A percentile compares a stretch with the other conserved stretches of the same genome.
Evolutionary conservation across 2,888 invertebrate species (phyloP).

Genomic region (Drosophila merina): DNA sequence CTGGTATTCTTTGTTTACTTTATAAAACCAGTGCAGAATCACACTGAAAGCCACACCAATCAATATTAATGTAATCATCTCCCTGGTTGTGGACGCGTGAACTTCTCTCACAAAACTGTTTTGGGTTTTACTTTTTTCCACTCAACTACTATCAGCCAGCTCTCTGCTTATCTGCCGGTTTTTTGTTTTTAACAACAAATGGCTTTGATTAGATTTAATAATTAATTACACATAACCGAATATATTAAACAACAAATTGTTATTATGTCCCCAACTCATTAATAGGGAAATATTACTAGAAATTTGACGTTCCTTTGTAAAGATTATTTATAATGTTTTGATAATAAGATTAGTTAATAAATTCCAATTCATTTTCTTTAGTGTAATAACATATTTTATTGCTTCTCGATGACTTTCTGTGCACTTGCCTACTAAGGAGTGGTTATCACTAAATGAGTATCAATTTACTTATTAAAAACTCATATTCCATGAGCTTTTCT

Average conservation of each 20-base stretch:
- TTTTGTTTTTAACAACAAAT: not conserved
- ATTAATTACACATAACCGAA: not conserved
- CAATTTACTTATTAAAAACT: not conserved
- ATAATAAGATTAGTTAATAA: too few relatives aligned
- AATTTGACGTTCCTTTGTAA: too few relatives aligned
- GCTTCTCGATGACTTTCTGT: not conserved
- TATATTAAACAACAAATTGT: not conserved
- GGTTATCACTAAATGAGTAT: not conserved
- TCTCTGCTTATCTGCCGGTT: not conserved
- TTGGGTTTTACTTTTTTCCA: not conserved
- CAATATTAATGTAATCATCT: slow-evolving; percentile 16
- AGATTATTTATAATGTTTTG: too few relatives aligned
- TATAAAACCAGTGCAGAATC: slow-evolving; percentile 54
- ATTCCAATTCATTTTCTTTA: not conserved
- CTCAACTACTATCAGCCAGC: not conserved
- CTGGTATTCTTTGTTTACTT: slow-evolving; percentile 58
- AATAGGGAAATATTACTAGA: not conserved
- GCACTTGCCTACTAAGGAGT: not conserved
- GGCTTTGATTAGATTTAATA: not conserved
- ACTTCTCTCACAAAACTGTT: slow-evolving; percentile 2
- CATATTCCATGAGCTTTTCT: not conserved
- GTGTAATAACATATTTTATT: not conserved
- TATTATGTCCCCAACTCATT: not conserved
- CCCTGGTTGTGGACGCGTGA: not conserved
- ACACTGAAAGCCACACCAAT: slow-evolving; percentile 34